Conservation (phyloP, 2,113 vertebrate genomes). For the Argyrosomus japonicus region DNA sequence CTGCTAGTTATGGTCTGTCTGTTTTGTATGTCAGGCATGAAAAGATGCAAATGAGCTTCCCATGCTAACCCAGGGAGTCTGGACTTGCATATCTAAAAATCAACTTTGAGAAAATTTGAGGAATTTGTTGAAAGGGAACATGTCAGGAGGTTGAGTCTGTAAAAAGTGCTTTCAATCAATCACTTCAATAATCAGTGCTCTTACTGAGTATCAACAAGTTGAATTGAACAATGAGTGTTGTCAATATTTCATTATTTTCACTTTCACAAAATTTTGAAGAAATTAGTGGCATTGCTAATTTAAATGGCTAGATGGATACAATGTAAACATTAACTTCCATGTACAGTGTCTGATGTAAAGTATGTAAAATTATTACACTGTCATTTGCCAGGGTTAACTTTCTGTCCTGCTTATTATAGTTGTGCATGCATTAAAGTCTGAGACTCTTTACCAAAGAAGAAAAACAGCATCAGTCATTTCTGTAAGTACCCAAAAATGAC, state of each 20-base stretch:
- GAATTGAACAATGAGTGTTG: not conserved
- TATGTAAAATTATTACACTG: too few relatives aligned
- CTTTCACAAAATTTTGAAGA: not conserved
- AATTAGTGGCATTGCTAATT: too few relatives aligned
- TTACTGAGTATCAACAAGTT: slow-evolving; percentile 24
- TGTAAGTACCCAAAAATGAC: too few relatives aligned
- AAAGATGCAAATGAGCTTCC: slow-evolving; percentile 1
- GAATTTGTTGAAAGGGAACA: slow-evolving; percentile 26
- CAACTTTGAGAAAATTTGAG: slow-evolving; percentile 6
- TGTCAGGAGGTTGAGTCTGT: not conserved
- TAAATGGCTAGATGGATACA: too few relatives aligned
- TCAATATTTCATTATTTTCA: not conserved
- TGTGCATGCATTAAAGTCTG: too few relatives aligned
- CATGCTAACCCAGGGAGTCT: not conserved
- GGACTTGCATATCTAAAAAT: not conserved
- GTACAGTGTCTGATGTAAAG: too few relatives aligned
- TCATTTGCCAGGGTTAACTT: too few relatives aligned
- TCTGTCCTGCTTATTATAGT: too few relatives aligned
- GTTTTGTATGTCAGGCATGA: not conserved
- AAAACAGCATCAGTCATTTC: too few relatives aligned
- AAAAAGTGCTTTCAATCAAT: slow-evolving; percentile 14
- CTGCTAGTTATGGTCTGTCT: not conserved
- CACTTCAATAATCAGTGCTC: slow-evolving; percentile 3
- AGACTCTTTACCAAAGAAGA: too few relatives aligned
- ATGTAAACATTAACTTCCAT: too few relatives aligned